Percentiles rank a stretch among this genome's conserved stretches.
Conservation (phyloP, 2,797 vertebrate species). For the Gambelia wislizenii region DNA sequence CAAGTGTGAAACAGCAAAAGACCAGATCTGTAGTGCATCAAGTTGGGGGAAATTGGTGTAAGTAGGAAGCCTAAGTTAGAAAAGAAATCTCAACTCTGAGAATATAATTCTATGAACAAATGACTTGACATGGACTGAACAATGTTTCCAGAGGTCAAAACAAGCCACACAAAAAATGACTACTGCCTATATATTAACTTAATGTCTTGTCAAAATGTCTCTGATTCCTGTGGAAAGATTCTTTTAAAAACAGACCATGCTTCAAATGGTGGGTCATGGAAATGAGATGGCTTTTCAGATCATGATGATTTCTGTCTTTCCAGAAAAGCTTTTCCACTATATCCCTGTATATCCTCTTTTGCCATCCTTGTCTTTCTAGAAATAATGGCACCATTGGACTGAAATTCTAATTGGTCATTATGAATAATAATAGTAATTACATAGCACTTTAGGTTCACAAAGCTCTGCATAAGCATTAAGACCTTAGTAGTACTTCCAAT, state of each 20-base stretch:
- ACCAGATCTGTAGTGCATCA: too few species aligned
- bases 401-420: slow-evolving; percentile 55
- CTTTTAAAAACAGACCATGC: slow-evolving; percentile 2
- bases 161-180: neutral
- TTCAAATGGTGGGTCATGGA: neutral
- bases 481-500: slow-evolving; percentile 1
- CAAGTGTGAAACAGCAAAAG: neutral
- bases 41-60: too few species aligned
- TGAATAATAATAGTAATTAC: slow-evolving; percentile 43
- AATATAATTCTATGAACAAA: neutral
- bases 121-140: too few species aligned
- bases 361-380: neutral
- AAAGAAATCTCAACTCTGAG: neutral
- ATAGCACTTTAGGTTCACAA: slow-evolving; percentile 43
- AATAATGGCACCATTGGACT: slow-evolving; percentile 43
- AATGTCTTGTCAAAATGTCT: neutral
- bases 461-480: slow-evolving; percentile 33
- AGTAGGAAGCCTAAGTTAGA: too few species aligned
- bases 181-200: neutral
- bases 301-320: slow-evolving; percentile 16
- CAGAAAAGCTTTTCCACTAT: slow-evolving; percentile 16
- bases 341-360: neutral
- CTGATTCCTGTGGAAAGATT: neutral
- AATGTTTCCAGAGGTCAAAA: too few species aligned
- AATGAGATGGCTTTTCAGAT: neutral